Percentiles rank a stretch among this genome's conserved stretches.
These are phyloP conservation scores for Drosophila peninsularis DNA, from an alignment of 2,888 invertebrate genomes.

Conservation along the genomic window DNA sequence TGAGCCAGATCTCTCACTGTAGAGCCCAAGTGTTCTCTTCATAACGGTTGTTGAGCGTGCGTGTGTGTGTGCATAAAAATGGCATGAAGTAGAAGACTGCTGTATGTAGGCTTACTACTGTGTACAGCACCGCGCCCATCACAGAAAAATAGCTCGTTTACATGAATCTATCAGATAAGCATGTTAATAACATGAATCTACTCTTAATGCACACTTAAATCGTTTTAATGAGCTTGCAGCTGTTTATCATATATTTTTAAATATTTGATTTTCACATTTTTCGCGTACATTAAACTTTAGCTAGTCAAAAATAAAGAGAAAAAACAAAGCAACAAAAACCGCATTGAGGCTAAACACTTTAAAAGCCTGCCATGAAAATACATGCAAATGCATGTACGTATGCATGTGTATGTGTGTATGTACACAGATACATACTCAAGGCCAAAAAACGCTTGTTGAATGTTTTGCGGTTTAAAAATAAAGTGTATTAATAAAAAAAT, in stretches of 20 bases:
- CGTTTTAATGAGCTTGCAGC: constrained; percentile 13
- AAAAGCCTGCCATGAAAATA: constrained; percentile 33
- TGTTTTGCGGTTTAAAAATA: constrained; percentile 40
- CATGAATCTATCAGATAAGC: constrained; percentile 3
- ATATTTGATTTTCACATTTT: constrained; percentile 9
- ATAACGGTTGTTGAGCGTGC: constrained; percentile 16
- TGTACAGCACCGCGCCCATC: constrained; percentile 43
- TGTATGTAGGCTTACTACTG: constrained; percentile 20
- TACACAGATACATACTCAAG: constrained; percentile 32
- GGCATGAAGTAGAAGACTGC: constrained; percentile 17
- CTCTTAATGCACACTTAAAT: neutral
- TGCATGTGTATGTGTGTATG: neutral
- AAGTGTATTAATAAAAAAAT: constrained; percentile 17
- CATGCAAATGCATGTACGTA: neutral
- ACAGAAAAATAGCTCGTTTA: constrained; percentile 7
- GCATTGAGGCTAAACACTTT: constrained; percentile 36
- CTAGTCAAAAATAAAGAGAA: constrained; percentile 17
- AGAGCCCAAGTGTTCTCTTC: neutral
- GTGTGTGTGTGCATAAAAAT: neutral
- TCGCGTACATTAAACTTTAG: constrained; percentile 59
- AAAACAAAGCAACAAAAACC: constrained; percentile 9
- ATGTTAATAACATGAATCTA: constrained; percentile 8
- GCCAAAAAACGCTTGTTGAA: constrained; percentile 32
- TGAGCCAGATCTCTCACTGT: constrained; percentile 1
- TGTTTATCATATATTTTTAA: constrained; percentile 26